These are phyloP conservation scores for Charaxes varanes DNA, from an alignment of 1,140 invertebrate species.

Conservation along the genomic window DNA sequence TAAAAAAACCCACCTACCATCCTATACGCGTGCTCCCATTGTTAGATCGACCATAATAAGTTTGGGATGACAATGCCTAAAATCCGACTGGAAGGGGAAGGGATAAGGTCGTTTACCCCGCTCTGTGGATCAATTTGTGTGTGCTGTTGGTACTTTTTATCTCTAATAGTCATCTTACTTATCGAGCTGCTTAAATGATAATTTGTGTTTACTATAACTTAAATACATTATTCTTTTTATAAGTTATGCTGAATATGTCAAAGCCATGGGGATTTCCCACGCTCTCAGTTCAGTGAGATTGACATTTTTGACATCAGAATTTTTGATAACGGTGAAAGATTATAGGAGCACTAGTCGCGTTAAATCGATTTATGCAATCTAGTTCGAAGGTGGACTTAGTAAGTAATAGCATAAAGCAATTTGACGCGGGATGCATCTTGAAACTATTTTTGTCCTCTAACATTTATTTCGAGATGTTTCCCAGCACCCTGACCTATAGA, in stretches of 20 bases:
- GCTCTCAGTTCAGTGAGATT: no score
- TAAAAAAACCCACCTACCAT: constrained; percentile 6
- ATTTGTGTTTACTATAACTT: no score
- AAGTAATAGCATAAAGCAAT: no score
- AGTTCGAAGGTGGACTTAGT: no score
- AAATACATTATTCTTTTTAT: no score
- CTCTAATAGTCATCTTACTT: constrained; percentile 3
- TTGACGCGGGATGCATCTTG: constrained; percentile 36
- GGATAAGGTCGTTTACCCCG: constrained; percentile 44
- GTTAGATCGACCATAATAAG: constrained; percentile 43
- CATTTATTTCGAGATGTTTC: constrained; percentile 48
- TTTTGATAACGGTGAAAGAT: no score
- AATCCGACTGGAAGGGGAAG: constrained; percentile 38
- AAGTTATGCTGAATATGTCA: no score
- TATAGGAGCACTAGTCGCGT: no score
- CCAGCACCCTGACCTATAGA: constrained; percentile 55
- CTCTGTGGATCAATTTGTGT: constrained; percentile 44
- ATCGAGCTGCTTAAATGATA: no score
- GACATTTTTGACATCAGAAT: no score
- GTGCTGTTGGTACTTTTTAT: constrained; percentile 16
- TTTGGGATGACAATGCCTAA: constrained; percentile 47
- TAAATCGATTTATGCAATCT: neutral
- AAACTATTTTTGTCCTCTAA: constrained; percentile 48
- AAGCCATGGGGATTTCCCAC: no score
- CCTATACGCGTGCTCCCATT: constrained; percentile 41